Conservation (phyloP, 2,797 vertebrate species). For the Nasua narica region DNA sequence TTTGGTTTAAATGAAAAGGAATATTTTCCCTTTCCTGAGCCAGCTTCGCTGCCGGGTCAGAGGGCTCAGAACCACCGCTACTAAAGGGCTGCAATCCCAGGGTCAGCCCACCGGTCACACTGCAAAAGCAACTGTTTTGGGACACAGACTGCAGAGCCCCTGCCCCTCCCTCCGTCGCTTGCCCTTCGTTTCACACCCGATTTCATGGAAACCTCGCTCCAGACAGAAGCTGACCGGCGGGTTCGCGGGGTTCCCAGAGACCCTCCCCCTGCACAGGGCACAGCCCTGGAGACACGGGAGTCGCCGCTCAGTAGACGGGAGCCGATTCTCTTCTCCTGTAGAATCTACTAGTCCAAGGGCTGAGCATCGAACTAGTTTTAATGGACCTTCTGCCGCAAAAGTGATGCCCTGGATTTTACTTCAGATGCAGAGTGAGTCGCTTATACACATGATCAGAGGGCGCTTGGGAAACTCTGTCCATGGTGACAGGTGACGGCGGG, state of each 20-base stretch:
- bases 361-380: no score
- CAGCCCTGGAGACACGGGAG: accelerated
- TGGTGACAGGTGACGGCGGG: accelerated
- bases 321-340: no score
- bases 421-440: not conserved
- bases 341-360: not conserved
- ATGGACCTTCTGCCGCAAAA: not conserved
- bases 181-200: accelerated
- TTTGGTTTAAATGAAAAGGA: not conserved
- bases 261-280: not conserved
- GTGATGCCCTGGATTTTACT: accelerated
- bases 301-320: accelerated
- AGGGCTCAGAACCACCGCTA: not conserved
- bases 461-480: accelerated
- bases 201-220: not conserved
- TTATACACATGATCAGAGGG: accelerated
- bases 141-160: no score
- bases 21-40: not conserved
- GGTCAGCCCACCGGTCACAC: accelerated
- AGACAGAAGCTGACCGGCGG: not conserved
- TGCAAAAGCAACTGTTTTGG: not conserved
- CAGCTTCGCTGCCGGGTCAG: not conserved
- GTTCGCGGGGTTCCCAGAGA: accelerated
- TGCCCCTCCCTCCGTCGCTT: not conserved
- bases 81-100: not conserved